Evolutionary conservation across 2,113 vertebrate genomes (phyloP).

Genomic region (Leptobrachium ailaonicum): DNA sequence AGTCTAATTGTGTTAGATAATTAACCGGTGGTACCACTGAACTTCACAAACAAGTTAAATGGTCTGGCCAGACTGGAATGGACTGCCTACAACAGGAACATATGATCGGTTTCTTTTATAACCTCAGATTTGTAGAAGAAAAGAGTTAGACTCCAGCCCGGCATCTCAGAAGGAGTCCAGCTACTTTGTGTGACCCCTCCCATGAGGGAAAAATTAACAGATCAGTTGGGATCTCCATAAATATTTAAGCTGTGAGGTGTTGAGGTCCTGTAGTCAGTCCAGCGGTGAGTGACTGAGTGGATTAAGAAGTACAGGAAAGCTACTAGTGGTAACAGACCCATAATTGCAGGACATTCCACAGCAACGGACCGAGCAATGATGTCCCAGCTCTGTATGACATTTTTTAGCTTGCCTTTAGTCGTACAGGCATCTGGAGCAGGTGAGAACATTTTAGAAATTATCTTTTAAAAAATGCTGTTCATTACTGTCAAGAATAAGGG

Average conservation of each 20-base stretch:
- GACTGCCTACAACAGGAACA: neutral
- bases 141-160: constrained; percentile 1
- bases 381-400: constrained; percentile 52
- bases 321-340: neutral
- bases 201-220: constrained; percentile 62
- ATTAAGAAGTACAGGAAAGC: neutral
- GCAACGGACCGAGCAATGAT: constrained; percentile 3
- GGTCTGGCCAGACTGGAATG: constrained; percentile 6
- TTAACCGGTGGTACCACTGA: neutral
- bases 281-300: constrained; percentile 46
- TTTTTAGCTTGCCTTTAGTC: constrained; percentile 56
- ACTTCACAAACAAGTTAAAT: neutral
- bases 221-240: constrained; percentile 58
- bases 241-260: constrained; percentile 60
- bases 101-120: neutral
- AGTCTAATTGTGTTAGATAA: neutral
- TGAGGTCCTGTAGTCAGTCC: constrained; percentile 34
- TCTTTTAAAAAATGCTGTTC: neutral
- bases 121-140: neutral
- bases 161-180: constrained; percentile 18
- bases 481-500: neutral
- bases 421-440: constrained; percentile 55
- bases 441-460: constrained; percentile 45
- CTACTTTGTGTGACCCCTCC: constrained; percentile 41
- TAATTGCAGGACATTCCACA: neutral